A percentile compares a stretch with the other conserved stretches of the same genome.
Conservation (phyloP, 2,797 vertebrate genomes). For the Acanthurus lineatus region DNA sequence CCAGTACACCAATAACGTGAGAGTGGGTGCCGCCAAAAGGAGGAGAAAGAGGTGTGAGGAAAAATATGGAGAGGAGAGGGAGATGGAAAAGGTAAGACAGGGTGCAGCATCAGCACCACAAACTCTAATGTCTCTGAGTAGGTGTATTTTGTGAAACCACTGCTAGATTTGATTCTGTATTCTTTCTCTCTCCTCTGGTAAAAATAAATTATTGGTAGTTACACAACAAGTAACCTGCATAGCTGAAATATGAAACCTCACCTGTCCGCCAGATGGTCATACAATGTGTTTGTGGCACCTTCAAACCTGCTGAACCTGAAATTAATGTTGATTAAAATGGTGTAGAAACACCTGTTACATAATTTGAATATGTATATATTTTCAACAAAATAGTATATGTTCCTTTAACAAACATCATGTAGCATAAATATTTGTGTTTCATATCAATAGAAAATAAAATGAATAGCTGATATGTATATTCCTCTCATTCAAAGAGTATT, state of each 20-base stretch:
- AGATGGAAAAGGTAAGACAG: not conserved
- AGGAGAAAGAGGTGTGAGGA: not conserved
- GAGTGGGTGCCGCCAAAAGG: constrained; percentile 26
- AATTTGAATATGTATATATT: not conserved
- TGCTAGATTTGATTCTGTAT: not conserved
- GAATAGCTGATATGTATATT: not conserved
- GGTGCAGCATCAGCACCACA: constrained; percentile 42
- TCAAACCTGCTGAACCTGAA: not conserved
- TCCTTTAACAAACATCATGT: too few species aligned
- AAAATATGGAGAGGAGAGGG: not conserved
- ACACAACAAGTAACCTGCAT: not conserved
- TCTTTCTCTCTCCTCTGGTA: not conserved
- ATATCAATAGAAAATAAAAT: not conserved
- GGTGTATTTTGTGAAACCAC: not conserved
- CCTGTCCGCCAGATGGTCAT: not conserved
- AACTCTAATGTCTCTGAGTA: not conserved
- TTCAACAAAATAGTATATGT: too few species aligned
- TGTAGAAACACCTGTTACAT: not conserved
- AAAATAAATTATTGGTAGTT: not conserved
- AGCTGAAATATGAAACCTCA: not conserved
- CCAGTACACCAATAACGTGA: constrained; percentile 6
- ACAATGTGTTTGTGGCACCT: not conserved
- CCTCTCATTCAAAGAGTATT: not conserved
- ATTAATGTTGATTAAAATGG: not conserved
- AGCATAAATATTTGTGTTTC: too few species aligned